A percentile compares a stretch with the other conserved stretches of the same genome.
phyloP scores from a whole-genome alignment of 2,888 invertebrate genomes.

The Aleiodes testaceus region DNA sequence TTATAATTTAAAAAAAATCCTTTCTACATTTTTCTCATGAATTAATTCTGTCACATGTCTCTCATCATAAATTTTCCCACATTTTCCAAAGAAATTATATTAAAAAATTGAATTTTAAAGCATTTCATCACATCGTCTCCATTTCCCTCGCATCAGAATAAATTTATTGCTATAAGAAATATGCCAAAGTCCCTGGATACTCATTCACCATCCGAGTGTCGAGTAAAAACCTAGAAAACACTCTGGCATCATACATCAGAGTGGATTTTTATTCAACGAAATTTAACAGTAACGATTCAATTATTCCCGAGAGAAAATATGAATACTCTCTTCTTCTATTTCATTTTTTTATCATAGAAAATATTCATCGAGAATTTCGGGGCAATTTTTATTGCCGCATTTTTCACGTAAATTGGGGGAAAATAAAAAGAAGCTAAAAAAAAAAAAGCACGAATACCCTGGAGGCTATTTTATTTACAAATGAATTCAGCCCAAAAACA shows the following conservation, averaged over 20 bases:
- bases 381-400: too few species aligned
- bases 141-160: too few species aligned
- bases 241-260: background rate
- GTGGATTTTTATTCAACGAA: slow-evolving; percentile 11
- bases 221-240: slow-evolving; percentile 21
- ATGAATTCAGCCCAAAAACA: too few species aligned
- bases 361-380: too few species aligned
- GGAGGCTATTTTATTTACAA: too few species aligned
- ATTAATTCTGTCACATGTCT: too few species aligned
- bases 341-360: background rate
- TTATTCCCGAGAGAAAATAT: slow-evolving; percentile 13
- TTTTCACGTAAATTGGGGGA: background rate
- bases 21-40: too few species aligned
- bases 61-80: too few species aligned
- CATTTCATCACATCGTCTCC: too few species aligned
- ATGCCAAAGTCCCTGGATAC: background rate
- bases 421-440: background rate
- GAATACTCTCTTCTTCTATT: background rate
- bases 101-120: too few species aligned
- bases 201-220: background rate
- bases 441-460: background rate
- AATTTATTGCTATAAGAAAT: background rate
- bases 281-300: slow-evolving; percentile 26
- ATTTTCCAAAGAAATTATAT: too few species aligned
- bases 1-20: too few species aligned